Evolutionary conservation across 2,113 vertebrate genomes (phyloP), one percentile per base, ranked within the genome.

Genomic region (Poecilia latipinna): DNA sequence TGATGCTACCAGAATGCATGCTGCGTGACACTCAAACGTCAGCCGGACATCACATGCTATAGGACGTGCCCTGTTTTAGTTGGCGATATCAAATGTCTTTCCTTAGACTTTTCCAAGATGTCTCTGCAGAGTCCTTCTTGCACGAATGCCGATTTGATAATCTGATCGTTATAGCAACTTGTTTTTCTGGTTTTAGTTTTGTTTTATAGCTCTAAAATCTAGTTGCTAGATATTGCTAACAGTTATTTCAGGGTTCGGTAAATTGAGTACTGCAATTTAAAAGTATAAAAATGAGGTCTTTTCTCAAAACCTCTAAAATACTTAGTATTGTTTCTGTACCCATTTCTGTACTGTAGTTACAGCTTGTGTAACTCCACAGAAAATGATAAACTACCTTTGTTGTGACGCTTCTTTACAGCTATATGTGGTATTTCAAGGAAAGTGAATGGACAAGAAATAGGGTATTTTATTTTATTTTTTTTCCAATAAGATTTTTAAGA

Each of bases 71-170:
- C 82, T 35, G 28, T 83, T 89, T 88, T 88, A 90, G 88, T 83
- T 69, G 67, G 72, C 68, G 73, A 76, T 89, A 90, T 93, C 90
- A 65, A 78, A 73, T 93, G 68, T 90, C 88, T 78, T 85, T 84
- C 72, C 80, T 61, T 60, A 65, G 32, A 26, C 31, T 68, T 62
- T 39, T 79, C 80, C 75, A 79, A 73, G 71, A 75, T 74, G 74
- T 75, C 26, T 32, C 42, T 31, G 48, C 19, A 10, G 60, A 4
- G 35, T 66, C 44, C 10, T 26, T 22, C 57, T 74, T 35, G 4
- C 42, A 57, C 2, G 12, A 39, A 24, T 54, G 37, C 31, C 1
- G 8, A 22, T 65, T 32, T 26, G 11, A 65, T 51, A 29, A 57
- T 8, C 12, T 60, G 4, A 6, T 44, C 32, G 0, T 0, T 8